Evolutionary conservation across 2,888 invertebrate species (phyloP), one percentile per base, ranked within the genome.

Genomic region (Lobophora halterata): DNA sequence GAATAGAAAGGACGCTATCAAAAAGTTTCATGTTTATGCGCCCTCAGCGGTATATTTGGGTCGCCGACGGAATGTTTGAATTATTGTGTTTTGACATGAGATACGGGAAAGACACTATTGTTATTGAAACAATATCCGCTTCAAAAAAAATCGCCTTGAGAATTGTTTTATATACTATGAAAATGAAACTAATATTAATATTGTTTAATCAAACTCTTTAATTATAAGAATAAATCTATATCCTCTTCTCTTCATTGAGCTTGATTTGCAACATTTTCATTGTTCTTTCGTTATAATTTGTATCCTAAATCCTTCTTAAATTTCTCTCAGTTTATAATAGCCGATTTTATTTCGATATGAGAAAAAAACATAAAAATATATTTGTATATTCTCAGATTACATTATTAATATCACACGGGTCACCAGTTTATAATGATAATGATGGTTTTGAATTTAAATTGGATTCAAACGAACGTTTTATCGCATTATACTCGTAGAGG

Each of bases 371-470:
- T 33, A 33, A 26, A 18, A n/a, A n/a, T n/a, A n/a, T n/a, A n/a
- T n/a, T n/a, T n/a, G 27, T 27, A 35, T 11, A 58, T 55, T 41
- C 45, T 50, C 32, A 43, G 40, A 58, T 60, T 56, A 60, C 55
- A 45, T 54, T 57, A 62, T 60, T 59, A 58, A 55, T 55, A 49
- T 60, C 56, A 45, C 44, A 49, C 30, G 19, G 41, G 46, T n/a
- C n/a, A n/a, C n/a, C n/a, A n/a, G n/a, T n/a, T n/a, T 20, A 20
- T 27, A 12, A 18, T 10, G 11, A 31, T 31, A 38, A 26, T 53
- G 56, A 61, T 58, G 58, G 61, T 55, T 40, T 45, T 46, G 33
- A 52, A 24, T 51, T 39, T 12, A 28, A 46, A 37, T 36, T 31
- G 24, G 21, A 29, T 27, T 30, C 21, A 18, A 17, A 48, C 43